phyloP scores from a whole-genome alignment of 2,888 invertebrate species.

The Lycaena phlaeas region DNA sequence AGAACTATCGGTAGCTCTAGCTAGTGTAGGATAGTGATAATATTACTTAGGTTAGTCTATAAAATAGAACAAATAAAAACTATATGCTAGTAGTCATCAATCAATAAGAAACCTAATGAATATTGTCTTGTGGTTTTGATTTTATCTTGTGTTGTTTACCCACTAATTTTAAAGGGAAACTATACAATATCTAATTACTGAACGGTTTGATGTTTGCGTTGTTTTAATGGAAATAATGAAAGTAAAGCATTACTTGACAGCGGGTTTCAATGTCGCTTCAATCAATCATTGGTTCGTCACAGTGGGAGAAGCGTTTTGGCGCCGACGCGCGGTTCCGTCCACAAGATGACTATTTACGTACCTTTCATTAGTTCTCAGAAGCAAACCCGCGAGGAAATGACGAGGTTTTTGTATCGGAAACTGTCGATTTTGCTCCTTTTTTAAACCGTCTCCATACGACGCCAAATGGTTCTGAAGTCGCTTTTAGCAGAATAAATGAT shows the following conservation, averaged over 20 bases:
- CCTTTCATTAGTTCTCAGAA: conserved; percentile 67
- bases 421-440: conserved; percentile 40
- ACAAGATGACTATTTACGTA: conserved; percentile 54
- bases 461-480: neutral
- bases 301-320: too few relatives aligned
- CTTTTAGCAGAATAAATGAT: too few relatives aligned
- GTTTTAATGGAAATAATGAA: conserved; percentile 1
- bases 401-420: conserved; percentile 66
- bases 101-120: too few relatives aligned
- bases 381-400: conserved; percentile 48
- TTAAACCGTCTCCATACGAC: conserved; percentile 29
- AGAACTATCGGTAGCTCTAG: too few relatives aligned
- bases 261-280: conserved; percentile 43
- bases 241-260: neutral
- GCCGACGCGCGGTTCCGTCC: conserved; percentile 53
- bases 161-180: too few relatives aligned
- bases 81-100: too few relatives aligned
- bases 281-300: too few relatives aligned
- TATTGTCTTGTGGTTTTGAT: too few relatives aligned
- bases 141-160: too few relatives aligned
- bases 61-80: too few relatives aligned
- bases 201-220: conserved; percentile 1
- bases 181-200: neutral
- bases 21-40: too few relatives aligned
- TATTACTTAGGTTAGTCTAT: too few relatives aligned